Evolutionary conservation across 2,888 invertebrate species (phyloP).

Genomic region (Ophraella communa): DNA sequence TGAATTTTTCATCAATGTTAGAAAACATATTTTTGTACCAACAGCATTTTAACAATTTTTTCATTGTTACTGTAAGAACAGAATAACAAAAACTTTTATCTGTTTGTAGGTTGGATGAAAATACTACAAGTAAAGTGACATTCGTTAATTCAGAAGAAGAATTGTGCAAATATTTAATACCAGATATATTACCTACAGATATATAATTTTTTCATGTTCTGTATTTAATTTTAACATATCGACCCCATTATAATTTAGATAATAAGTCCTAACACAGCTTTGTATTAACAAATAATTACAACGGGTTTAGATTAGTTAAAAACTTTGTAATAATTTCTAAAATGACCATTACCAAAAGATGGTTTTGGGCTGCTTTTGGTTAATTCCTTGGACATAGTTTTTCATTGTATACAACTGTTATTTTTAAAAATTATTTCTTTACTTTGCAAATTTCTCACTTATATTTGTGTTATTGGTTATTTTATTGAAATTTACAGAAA

Average conservation of each 20-base stretch:
- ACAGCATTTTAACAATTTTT: too few relatives aligned
- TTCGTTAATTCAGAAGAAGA: conserved; percentile 75
- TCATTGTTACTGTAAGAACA: background rate
- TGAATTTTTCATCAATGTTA: too few relatives aligned
- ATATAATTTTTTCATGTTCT: conserved; percentile 60
- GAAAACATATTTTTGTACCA: too few relatives aligned
- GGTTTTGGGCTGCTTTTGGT: too few relatives aligned
- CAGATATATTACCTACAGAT: conserved; percentile 76
- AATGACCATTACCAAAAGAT: too few relatives aligned
- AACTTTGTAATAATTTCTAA: too few relatives aligned
- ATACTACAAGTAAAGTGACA: conserved; percentile 77
- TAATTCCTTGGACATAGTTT: too few relatives aligned
- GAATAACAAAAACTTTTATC: background rate
- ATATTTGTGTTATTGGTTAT: too few relatives aligned
- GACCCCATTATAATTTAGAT: background rate
- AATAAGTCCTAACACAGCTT: background rate
- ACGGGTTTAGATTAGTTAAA: background rate
- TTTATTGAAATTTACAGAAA: too few relatives aligned
- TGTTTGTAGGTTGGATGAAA: conserved; percentile 74
- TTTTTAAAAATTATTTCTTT: too few relatives aligned
- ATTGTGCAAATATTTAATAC: conserved; percentile 76
- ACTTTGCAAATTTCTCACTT: too few relatives aligned
- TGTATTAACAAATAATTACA: background rate
- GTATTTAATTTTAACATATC: conserved; percentile 12
- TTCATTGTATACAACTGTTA: too few relatives aligned